phyloP scores from a whole-genome alignment of 1,140 invertebrate genomes.

The Trichonephila inaurata region DNA sequence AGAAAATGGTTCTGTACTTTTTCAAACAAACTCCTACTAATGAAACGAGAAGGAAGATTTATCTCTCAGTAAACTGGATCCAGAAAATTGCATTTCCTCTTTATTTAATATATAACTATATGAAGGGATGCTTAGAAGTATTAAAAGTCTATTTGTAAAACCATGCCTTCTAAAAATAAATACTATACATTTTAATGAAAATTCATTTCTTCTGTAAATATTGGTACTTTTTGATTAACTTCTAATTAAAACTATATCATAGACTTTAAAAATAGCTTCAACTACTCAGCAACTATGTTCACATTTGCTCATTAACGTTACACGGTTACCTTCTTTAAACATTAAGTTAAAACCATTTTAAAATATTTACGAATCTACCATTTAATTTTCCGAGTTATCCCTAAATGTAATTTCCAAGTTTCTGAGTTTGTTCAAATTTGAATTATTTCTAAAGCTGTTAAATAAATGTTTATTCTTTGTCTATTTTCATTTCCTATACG shows the following conservation, averaged over 20 bases:
- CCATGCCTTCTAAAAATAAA: too few relatives aligned
- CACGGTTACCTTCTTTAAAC: background rate
- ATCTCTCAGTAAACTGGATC: background rate
- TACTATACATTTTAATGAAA: too few relatives aligned
- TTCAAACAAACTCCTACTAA: background rate
- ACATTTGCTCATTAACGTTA: background rate
- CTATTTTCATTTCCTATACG: background rate
- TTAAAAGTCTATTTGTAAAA: too few relatives aligned
- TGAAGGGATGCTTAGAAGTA: too few relatives aligned
- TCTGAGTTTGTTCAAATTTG: background rate
- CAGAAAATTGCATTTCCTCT: too few relatives aligned
- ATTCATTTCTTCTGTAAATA: too few relatives aligned
- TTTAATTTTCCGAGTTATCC: background rate
- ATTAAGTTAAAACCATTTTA: background rate
- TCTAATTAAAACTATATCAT: background rate
- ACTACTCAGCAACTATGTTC: background rate
- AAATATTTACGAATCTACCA: background rate
- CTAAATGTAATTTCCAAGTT: background rate
- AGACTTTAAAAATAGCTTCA: background rate
- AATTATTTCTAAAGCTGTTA: slow-evolving; percentile 1
- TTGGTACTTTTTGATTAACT: background rate
- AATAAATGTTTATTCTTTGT: background rate
- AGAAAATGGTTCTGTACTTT: background rate
- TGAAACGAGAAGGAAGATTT: background rate
- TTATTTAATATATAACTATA: too few relatives aligned